Percentiles rank a stretch among this genome's conserved stretches.
Conservation (phyloP, 2,888 invertebrate genomes). For the Ashinkailepas kermadecensis region DNA sequence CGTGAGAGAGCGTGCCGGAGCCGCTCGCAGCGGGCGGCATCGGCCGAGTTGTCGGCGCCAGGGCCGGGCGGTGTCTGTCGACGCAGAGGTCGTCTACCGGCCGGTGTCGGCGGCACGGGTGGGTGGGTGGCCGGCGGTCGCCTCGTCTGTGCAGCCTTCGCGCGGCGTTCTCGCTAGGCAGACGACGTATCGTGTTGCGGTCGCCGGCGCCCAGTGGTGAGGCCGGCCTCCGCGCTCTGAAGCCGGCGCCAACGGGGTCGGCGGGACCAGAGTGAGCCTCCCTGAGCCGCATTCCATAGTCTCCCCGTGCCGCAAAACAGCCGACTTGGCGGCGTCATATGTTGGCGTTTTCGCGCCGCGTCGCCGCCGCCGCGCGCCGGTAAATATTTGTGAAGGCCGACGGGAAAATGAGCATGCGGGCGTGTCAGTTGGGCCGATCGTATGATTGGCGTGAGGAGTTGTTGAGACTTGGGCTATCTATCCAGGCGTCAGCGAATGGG, state of each 20-base stretch:
- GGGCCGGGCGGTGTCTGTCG: not conserved
- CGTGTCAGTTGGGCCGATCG: not conserved
- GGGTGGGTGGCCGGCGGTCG: no score
- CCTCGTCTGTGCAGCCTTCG: no score
- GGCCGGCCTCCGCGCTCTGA: not conserved
- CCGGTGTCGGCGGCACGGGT: no score
- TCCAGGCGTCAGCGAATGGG: no score
- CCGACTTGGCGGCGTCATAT: not conserved
- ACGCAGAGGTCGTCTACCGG: no score
- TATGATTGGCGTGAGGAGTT: not conserved
- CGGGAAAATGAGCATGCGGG: not conserved
- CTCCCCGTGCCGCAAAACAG: constrained; percentile 12
- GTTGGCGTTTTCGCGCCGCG: not conserved
- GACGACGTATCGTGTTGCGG: not conserved
- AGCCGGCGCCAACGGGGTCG: not conserved
- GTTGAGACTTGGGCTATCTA: not conserved
- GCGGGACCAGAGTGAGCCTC: not conserved
- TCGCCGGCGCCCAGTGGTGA: not conserved
- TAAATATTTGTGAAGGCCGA: not conserved
- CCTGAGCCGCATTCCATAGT: constrained; percentile 4
- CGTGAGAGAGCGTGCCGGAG: not conserved
- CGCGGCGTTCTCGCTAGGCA: no score
- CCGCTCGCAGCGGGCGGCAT: no score
- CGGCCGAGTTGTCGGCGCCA: not conserved
- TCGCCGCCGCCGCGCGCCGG: not conserved